Percentiles rank a stretch among this genome's conserved stretches.
Conservation (phyloP, 2,113 vertebrate species). For the Psilopsiagon aymara region DNA sequence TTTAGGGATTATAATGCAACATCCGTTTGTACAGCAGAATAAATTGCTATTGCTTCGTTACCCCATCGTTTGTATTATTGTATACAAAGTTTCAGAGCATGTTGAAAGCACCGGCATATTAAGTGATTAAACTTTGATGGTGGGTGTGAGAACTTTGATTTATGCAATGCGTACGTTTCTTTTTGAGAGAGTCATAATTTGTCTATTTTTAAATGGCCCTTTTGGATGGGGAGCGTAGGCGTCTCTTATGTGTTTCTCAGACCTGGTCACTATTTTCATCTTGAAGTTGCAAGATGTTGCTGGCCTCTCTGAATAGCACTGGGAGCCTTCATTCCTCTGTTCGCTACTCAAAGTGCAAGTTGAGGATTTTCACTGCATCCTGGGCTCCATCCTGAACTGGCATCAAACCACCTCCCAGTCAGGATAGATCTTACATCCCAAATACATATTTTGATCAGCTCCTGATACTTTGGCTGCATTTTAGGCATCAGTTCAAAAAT, state of each 20-base stretch:
- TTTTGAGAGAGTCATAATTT: constrained; percentile 40
- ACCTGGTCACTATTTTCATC: neutral
- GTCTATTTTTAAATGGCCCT: constrained; percentile 50
- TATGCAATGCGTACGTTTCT: constrained; percentile 59
- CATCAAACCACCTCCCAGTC: neutral
- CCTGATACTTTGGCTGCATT: neutral
- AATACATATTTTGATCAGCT: neutral
- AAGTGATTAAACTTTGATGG: constrained; percentile 66
- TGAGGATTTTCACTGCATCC: neutral
- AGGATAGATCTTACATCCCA: neutral
- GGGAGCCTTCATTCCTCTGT: neutral
- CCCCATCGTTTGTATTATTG: constrained; percentile 62
- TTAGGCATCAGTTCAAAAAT: constrained; percentile 13
- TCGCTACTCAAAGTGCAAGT: neutral
- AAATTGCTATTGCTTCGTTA: constrained; percentile 68
- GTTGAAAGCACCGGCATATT: constrained; percentile 66
- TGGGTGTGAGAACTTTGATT: constrained; percentile 70
- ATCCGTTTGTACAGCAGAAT: constrained; percentile 65
- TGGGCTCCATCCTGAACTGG: accelerated
- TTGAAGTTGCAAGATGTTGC: neutral
- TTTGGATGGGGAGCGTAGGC: neutral
- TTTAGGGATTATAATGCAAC: constrained; percentile 69
- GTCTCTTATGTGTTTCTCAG: neutral
- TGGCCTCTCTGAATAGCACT: neutral
- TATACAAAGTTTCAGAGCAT: constrained; percentile 63